Evolutionary conservation across 2,113 vertebrate species (phyloP).

Genomic region (Ammodytes dubius): DNA sequence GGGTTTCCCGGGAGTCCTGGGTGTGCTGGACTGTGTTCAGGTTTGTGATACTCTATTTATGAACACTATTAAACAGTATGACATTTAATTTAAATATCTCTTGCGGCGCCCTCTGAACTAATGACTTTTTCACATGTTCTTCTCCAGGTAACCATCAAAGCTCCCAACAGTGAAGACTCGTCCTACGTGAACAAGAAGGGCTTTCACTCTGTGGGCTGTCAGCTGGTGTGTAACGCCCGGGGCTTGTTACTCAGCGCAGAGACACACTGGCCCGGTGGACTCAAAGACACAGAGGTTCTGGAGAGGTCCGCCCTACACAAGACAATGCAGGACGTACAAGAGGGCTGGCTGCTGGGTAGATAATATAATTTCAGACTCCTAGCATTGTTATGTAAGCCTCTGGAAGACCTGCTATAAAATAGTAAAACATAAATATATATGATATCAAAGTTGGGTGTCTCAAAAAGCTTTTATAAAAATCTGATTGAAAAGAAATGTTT

Average conservation of each 20-base stretch:
- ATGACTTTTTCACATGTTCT: neutral
- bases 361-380: slow-evolving; percentile 7
- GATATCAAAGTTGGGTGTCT: no score
- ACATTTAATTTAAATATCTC: no score
- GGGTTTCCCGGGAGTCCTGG: slow-evolving; percentile 92
- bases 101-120: neutral
- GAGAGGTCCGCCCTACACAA: slow-evolving; percentile 87
- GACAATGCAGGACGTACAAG: slow-evolving; percentile 84
- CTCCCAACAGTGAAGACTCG: slow-evolving; percentile 94
- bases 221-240: slow-evolving; percentile 92
- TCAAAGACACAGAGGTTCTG: slow-evolving; percentile 87
- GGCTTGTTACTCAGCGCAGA: slow-evolving; percentile 93
- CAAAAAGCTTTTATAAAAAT: no score
- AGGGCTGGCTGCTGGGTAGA: slow-evolving; percentile 95
- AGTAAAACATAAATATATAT: no score
- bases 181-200: slow-evolving; percentile 95
- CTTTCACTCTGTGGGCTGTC: slow-evolving; percentile 95
- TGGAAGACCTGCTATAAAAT: no score
- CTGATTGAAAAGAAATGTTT: no score
- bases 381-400: neutral
- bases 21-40: slow-evolving; percentile 92
- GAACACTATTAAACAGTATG: neutral
- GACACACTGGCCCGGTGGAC: slow-evolving; percentile 92
- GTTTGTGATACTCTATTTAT: slow-evolving; percentile 24
- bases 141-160: slow-evolving; percentile 93